Percentiles rank a stretch among this genome's conserved stretches.
phyloP scores from a whole-genome alignment of 1,140 invertebrate species.

The Drosophila varians region DNA sequence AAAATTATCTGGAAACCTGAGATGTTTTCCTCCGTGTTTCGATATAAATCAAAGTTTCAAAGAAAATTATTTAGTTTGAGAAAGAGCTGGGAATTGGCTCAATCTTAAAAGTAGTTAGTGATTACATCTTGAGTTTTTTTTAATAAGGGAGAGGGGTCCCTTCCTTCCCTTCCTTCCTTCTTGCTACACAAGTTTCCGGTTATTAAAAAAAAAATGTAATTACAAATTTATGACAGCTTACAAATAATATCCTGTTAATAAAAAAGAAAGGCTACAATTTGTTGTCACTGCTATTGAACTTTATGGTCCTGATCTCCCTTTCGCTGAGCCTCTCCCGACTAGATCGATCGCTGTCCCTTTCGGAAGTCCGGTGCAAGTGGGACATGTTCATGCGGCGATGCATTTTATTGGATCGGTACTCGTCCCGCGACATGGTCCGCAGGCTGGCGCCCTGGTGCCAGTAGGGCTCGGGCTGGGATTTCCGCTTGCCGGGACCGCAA shows the following conservation, averaged over 20 bases:
- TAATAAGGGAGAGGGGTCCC: no score
- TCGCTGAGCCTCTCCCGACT: not conserved
- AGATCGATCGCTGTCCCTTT: not conserved
- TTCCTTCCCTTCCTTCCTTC: no score
- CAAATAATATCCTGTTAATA: not conserved
- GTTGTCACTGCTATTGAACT: not conserved
- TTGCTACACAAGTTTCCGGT: no score
- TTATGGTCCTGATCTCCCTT: constrained; percentile 10
- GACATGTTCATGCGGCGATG: constrained; percentile 6
- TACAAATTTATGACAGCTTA: not conserved
- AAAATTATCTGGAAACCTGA: not conserved
- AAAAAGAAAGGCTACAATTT: not conserved
- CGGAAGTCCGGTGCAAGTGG: not conserved
- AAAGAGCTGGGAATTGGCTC: not conserved
- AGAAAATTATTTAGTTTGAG: not conserved
- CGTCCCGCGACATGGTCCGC: constrained; percentile 84
- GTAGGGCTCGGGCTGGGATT: not conserved
- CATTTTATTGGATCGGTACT: constrained; percentile 83
- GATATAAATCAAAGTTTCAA: not conserved
- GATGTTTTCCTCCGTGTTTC: not conserved
- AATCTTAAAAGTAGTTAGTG: no score
- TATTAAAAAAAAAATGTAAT: not conserved
- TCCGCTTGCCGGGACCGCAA: constrained; percentile 48
- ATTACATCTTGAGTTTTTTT: no score
- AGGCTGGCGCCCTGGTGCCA: constrained; percentile 65